These are phyloP conservation scores for Acanthisitta chloris DNA, from an alignment of 2,113 vertebrate species.

Conservation along the genomic window DNA sequence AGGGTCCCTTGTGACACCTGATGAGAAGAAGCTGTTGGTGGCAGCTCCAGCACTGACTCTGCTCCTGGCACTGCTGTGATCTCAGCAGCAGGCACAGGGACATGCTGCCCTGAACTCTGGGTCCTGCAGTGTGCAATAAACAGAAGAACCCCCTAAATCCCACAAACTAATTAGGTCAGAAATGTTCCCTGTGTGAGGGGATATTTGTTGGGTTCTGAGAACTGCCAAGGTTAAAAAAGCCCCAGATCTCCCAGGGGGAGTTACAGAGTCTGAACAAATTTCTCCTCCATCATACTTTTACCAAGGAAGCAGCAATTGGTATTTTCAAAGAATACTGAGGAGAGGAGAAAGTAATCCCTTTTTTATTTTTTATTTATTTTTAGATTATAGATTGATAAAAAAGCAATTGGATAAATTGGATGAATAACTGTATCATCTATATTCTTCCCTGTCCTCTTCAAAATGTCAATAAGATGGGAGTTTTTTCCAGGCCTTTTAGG, in stretches of 20 bases:
- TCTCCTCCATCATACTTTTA: background rate
- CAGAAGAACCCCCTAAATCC: background rate
- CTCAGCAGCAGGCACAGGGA: background rate
- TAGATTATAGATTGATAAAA: background rate
- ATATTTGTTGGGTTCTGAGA: background rate
- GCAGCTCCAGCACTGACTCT: rapidly evolving
- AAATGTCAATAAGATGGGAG: background rate
- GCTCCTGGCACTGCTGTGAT: rapidly evolving
- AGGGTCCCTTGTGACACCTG: rapidly evolving
- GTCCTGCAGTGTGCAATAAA: background rate
- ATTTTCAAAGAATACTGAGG: background rate
- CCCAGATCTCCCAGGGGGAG: background rate
- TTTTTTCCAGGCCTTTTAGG: constrained; percentile 11
- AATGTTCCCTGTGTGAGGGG: background rate
- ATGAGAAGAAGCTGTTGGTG: background rate
- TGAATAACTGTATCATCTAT: background rate
- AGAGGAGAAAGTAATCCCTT: background rate
- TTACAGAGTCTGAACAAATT: background rate
- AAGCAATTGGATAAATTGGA: background rate
- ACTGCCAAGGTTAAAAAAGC: background rate
- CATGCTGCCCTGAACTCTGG: rapidly evolving
- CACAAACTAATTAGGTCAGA: background rate
- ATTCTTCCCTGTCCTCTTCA: background rate
- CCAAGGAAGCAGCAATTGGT: background rate
- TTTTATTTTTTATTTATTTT: background rate